Base-by-base conservation (phyloP, 2,888 invertebrate species). In the Notodromas monacha region DNA sequence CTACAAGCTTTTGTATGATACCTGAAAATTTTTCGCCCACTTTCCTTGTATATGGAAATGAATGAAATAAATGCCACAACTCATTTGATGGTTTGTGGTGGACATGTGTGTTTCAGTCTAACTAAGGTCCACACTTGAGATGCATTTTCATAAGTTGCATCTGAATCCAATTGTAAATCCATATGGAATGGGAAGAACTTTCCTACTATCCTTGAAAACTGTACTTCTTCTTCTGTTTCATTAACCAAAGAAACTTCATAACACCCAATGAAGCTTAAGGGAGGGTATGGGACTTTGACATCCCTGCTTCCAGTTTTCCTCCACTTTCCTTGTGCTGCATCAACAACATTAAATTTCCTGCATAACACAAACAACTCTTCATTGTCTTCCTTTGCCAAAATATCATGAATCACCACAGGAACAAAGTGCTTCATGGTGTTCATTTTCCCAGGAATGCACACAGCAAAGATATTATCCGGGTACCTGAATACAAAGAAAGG, bases 181-280 rank as follows among this genome's bases (percentile, higher is more conserved):
- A 21, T 21, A n/a, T 21, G 21, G n/a, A 21, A 21, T 21, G 21
- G 21, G 21, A 21, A 21, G n/a, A 21, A 21, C n/a, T 21, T 21
- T 8, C 21, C 21, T 8, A 21, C 21, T 8, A 21, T n/a, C 6
- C 21, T 8, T 6, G 6, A 6, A 21, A 21, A 6, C n/a, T 6
- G 6, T 6, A 8, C 6, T n/a, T 21, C 21, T 21, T 21, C 21
- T n/a, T 8, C 21, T 6, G n/a, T n/a, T 8, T n/a, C n/a, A n/a
- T 21, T n/a, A 8, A 21, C 6, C 6, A 8, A 8, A n/a, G 21
- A 6, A 21, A 21, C 21, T 21, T 21, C 8, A 21, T 21, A 21
- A 21, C 21, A 21, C n/a, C 21, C 21, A 6, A 21, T 8, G 6
- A 8, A 8, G 6, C 21, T 6, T n/a, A 21, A 8, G 21, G 21